A percentile compares a stretch with the other conserved stretches of the same genome.
Evolutionary conservation across 1,140 invertebrate species (phyloP).

Genomic region (Bombyx mandarina): DNA sequence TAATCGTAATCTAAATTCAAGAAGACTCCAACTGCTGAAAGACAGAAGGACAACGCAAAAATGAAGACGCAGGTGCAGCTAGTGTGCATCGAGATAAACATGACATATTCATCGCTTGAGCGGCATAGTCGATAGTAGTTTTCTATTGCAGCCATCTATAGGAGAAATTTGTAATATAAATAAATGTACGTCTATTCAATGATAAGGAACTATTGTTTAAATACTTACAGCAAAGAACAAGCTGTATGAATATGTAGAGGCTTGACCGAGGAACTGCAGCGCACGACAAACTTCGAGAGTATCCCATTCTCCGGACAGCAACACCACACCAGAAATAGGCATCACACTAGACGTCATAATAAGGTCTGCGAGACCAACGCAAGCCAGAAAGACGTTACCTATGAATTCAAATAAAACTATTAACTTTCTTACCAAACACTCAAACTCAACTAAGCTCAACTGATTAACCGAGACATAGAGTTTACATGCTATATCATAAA

Average conservation of each 20-base stretch:
- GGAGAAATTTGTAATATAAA: slow-evolving; percentile 2
- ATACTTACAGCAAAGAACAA: slow-evolving; percentile 75
- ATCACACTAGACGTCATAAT: slow-evolving; percentile 81
- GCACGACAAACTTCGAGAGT: slow-evolving; percentile 75
- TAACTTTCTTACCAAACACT: no score
- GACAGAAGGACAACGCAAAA: slow-evolving; percentile 9
- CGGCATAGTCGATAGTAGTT: slow-evolving; percentile 75
- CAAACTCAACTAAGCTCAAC: no score
- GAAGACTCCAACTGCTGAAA: slow-evolving; percentile 29
- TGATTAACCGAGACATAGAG: no score
- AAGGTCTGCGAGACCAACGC: slow-evolving; percentile 81
- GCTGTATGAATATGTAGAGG: slow-evolving; percentile 61
- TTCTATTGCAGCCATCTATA: slow-evolving; percentile 70
- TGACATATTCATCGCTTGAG: slow-evolving; percentile 66
- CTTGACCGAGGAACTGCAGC: slow-evolving; percentile 76
- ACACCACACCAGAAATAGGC: slow-evolving; percentile 78
- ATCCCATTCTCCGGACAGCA: slow-evolving; percentile 75
- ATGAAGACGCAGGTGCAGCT: slow-evolving; percentile 15
- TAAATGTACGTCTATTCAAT: background rate
- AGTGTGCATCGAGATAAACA: slow-evolving; percentile 50
- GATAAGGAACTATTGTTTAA: slow-evolving; percentile 1
- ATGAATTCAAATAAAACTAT: slow-evolving; percentile 12
- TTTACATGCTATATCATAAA: no score
- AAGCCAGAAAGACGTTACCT: slow-evolving; percentile 89
- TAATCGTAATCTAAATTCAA: slow-evolving; percentile 72